Evolutionary conservation across 2,113 vertebrate species (phyloP).

Genomic region (Promerops cafer): DNA sequence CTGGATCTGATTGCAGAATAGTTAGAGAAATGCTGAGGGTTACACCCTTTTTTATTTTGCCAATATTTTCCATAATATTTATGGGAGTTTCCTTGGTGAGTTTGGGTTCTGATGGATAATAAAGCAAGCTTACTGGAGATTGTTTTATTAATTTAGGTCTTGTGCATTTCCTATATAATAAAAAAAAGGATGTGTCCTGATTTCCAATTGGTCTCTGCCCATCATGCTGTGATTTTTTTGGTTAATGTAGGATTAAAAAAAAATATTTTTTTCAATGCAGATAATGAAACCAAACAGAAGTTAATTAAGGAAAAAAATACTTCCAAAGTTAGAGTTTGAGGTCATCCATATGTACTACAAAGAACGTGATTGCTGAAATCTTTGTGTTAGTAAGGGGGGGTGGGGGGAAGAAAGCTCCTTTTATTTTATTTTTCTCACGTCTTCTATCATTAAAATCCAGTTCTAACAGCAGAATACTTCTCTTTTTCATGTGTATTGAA

Average conservation of each 20-base stretch:
- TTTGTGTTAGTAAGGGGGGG: slow-evolving; percentile 56
- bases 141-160: slow-evolving; percentile 16
- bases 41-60: not conserved
- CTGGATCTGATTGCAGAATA: not conserved
- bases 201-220: slow-evolving; percentile 11
- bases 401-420: slow-evolving; percentile 65
- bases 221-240: not conserved
- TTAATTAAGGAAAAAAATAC: slow-evolving; percentile 2
- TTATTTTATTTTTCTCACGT: slow-evolving; percentile 63
- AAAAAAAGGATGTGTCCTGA: not conserved
- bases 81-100: slow-evolving; percentile 4
- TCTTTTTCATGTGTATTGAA: slow-evolving; percentile 82
- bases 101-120: not conserved
- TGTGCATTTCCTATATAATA: not conserved
- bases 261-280: not conserved
- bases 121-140: not conserved
- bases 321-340: slow-evolving; percentile 36
- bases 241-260: not conserved
- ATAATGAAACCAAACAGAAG: slow-evolving; percentile 44
- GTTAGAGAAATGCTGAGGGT: not conserved
- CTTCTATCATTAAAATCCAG: slow-evolving; percentile 76
- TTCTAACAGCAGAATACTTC: slow-evolving; percentile 77
- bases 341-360: slow-evolving; percentile 4
- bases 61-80: slow-evolving; percentile 3
- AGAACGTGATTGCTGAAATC: slow-evolving; percentile 49